These are phyloP conservation scores for Euwallacea similis DNA, from an alignment of 1,140 invertebrate species.

Conservation along the genomic window DNA sequence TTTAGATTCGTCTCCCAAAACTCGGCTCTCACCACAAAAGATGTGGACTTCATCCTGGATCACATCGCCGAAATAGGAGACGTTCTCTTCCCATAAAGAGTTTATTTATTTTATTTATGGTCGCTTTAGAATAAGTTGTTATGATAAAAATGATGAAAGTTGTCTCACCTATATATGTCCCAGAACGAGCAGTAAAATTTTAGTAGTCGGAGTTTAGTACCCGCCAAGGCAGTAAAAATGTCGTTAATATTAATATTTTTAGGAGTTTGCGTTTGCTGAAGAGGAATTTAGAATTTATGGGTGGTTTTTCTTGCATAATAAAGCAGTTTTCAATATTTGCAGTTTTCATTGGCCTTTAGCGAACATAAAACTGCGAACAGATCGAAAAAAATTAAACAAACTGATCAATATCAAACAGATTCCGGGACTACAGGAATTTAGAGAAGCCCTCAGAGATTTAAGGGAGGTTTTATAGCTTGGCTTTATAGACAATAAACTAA, in stretches of 20 bases:
- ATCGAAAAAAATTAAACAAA: too few relatives aligned
- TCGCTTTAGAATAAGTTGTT: neutral
- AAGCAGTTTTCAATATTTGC: too few relatives aligned
- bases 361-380: too few relatives aligned
- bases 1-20: conserved; percentile 73
- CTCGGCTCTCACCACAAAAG: conserved; percentile 57
- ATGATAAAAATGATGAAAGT: neutral
- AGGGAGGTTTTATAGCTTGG: conserved; percentile 14
- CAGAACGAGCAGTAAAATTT: conserved; percentile 16
- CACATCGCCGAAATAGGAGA: conserved; percentile 62
- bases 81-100: conserved; percentile 51
- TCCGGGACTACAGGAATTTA: neutral
- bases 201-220: conserved; percentile 14
- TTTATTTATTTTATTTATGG: neutral
- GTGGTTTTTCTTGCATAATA: too few relatives aligned
- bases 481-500: conserved; percentile 16
- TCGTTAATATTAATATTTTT: conserved; percentile 30
- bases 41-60: conserved; percentile 63
- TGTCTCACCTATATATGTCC: conserved; percentile 6
- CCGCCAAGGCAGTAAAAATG: conserved; percentile 10
- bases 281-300: conserved; percentile 14
- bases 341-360: too few relatives aligned
- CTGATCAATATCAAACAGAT: too few relatives aligned
- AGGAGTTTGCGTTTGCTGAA: conserved; percentile 26
- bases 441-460: conserved; percentile 18